Percentiles rank a stretch among this genome's conserved stretches.
Evolutionary conservation across 2,797 vertebrate species (phyloP).

Genomic region (Myotis pilosus): DNA sequence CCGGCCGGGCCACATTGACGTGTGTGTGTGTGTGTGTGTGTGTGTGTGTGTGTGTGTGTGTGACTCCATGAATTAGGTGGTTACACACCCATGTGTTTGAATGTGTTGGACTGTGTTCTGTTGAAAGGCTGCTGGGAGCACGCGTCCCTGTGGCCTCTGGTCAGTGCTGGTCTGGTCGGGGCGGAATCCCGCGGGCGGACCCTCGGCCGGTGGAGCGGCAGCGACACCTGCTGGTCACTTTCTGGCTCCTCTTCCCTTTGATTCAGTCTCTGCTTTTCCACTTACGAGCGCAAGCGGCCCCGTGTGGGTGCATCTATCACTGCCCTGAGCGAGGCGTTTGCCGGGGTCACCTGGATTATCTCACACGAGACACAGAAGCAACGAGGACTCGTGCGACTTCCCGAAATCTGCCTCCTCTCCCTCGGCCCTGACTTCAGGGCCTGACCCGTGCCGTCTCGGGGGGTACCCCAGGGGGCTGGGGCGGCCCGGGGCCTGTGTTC

Average conservation of each 20-base stretch:
- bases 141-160: too few relatives aligned
- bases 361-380: neutral
- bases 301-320: neutral
- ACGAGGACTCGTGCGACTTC: too few relatives aligned
- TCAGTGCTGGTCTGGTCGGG: too few relatives aligned
- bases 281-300: neutral
- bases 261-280: neutral
- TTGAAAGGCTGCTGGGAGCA: neutral
- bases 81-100: neutral
- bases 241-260: neutral
- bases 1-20: too few relatives aligned
- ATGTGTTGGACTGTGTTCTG: neutral
- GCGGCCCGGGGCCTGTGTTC: neutral
- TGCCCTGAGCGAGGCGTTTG: neutral
- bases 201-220: neutral
- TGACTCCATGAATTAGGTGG: neutral
- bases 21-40: too few relatives aligned
- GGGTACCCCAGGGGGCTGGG: neutral
- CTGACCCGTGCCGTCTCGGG: neutral
- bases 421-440: neutral
- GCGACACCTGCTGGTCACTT: neutral
- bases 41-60: neutral
- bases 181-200: too few relatives aligned
- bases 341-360: neutral
- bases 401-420: neutral